Evolutionary conservation across 2,888 invertebrate species (phyloP).

Genomic region (Cabera pusaria): DNA sequence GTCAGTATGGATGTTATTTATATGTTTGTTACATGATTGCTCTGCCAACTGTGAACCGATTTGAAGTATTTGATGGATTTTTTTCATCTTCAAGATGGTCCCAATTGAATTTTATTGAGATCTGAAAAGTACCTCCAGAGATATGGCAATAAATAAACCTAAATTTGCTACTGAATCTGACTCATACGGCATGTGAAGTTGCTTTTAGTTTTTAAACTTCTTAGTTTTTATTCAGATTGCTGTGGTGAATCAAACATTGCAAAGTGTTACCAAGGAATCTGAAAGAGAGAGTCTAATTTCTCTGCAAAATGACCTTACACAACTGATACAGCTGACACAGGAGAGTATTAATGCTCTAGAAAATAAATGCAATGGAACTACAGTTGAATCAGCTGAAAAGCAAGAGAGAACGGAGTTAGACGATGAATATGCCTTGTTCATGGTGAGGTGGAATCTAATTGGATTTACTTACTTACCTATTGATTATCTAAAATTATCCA

Average conservation of each 20-base stretch:
- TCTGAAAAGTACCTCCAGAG: too few species aligned
- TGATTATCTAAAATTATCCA: too few species aligned
- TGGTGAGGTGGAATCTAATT: slow-evolving; percentile 71
- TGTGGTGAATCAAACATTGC: slow-evolving; percentile 85
- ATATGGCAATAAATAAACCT: too few species aligned
- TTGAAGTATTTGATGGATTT: too few species aligned
- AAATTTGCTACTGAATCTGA: too few species aligned
- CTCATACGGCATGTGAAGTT: too few species aligned
- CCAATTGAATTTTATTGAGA: too few species aligned
- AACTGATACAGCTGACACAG: slow-evolving; percentile 87
- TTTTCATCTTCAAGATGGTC: too few species aligned
- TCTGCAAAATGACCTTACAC: slow-evolving; percentile 85
- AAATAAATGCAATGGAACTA: slow-evolving; percentile 26
- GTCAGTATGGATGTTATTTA: too few species aligned
- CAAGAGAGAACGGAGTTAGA: slow-evolving; percentile 51
- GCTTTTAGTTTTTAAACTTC: too few species aligned
- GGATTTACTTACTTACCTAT: slow-evolving; percentile 10
- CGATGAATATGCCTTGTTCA: slow-evolving; percentile 87
- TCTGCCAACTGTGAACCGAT: too few species aligned
- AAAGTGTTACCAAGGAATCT: slow-evolving; percentile 62
- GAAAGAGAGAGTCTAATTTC: slow-evolving; percentile 83
- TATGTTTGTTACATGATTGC: too few species aligned
- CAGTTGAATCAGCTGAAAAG: slow-evolving; percentile 17
- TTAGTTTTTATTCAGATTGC: slow-evolving; percentile 68
- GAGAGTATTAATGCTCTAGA: slow-evolving; percentile 76